Conservation (phyloP, 2,888 invertebrate genomes). For the Oeneis ivallda region DNA sequence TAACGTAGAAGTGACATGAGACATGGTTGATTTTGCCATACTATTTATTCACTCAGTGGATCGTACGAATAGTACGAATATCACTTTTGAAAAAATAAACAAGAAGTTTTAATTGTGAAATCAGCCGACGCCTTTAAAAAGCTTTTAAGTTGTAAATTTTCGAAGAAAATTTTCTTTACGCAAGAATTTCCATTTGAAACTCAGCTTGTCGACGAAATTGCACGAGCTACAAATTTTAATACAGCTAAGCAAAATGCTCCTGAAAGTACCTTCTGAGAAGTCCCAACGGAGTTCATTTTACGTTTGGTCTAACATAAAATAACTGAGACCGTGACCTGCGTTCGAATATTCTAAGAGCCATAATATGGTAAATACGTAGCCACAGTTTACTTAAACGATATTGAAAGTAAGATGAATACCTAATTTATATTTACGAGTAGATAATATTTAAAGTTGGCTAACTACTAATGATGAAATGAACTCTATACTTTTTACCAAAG, state of each 20-base stretch:
- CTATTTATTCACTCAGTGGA: too few species aligned
- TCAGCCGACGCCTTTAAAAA: background rate
- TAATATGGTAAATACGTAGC: background rate
- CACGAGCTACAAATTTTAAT: conserved; percentile 2
- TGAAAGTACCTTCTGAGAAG: background rate
- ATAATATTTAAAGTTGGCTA: too few species aligned
- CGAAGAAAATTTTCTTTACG: background rate
- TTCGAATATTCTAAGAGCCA: conserved; percentile 1
- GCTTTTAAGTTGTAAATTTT: background rate
- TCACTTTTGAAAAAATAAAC: too few species aligned
- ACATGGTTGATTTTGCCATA: too few species aligned
- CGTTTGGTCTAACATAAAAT: conserved; percentile 11
- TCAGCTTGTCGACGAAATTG: background rate
- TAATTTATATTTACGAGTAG: too few species aligned
- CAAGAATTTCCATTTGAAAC: background rate
- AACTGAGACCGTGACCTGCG: conserved; percentile 12
- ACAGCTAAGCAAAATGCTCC: conserved; percentile 3
- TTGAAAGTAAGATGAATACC: background rate
- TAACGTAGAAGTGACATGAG: too few species aligned
- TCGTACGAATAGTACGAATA: too few species aligned
- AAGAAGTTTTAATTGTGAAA: background rate
- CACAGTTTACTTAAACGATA: conserved; percentile 2
- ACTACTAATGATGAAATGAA: too few species aligned
- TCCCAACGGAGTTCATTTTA: conserved; percentile 15
- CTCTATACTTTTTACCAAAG: too few species aligned